A percentile compares a stretch with the other conserved stretches of the same genome.
Evolutionary conservation across 1,140 invertebrate genomes (phyloP).

Genomic region (Wasmannia auropunctata): DNA sequence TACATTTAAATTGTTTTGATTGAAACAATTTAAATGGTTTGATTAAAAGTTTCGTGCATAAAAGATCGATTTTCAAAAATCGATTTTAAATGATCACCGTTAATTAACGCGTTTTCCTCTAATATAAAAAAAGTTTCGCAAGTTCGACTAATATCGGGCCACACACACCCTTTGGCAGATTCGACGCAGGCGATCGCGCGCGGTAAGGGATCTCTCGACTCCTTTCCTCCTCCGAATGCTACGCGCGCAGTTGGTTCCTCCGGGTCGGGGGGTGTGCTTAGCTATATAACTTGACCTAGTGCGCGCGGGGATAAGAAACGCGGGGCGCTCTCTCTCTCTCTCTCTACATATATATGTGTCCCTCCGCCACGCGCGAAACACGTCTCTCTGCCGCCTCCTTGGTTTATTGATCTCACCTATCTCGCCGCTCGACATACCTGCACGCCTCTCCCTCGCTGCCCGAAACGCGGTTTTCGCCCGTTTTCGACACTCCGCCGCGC

Average conservation of each 20-base stretch:
- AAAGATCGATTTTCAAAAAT: background rate
- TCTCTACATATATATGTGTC: slow-evolving; percentile 66
- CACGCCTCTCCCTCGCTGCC: slow-evolving; percentile 7
- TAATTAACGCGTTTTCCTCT: background rate
- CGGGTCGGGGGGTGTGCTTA: slow-evolving; percentile 77
- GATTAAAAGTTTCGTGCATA: background rate
- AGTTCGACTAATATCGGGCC: background rate
- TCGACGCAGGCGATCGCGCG: background rate
- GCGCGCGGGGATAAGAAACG: slow-evolving; percentile 83
- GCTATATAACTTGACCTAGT: slow-evolving; percentile 86
- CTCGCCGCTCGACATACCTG: slow-evolving; percentile 47
- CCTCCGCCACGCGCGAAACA: slow-evolving; percentile 79
- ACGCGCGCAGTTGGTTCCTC: too few species aligned
- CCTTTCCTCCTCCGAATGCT: background rate
- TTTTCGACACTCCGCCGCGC: background rate
- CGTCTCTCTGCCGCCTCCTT: slow-evolving; percentile 79
- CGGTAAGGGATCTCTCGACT: background rate
- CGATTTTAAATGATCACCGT: too few species aligned
- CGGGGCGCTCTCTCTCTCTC: slow-evolving; percentile 19
- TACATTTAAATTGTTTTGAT: too few species aligned
- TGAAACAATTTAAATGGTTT: too few species aligned
- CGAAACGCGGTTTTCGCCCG: slow-evolving; percentile 6
- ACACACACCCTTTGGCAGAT: background rate
- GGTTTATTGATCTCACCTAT: slow-evolving; percentile 84
- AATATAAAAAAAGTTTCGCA: background rate